A percentile compares a stretch with the other conserved stretches of the same genome.
Conservation (phyloP, 37 sponge, comb jelly and placozoan genomes). For the Geodia barretti region DNA sequence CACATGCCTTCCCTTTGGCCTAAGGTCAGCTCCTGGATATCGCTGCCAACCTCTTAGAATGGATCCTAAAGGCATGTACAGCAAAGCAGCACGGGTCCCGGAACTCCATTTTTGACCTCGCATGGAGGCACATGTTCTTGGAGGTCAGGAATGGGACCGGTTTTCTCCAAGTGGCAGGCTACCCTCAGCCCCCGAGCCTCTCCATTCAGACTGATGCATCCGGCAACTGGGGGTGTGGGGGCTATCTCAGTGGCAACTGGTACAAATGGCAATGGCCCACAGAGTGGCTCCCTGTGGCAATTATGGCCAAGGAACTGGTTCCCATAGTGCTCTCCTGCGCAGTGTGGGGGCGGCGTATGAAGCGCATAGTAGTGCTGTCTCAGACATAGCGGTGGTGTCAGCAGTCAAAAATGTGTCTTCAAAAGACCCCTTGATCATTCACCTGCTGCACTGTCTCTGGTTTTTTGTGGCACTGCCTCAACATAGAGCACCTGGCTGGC, state of each 20-base stretch:
- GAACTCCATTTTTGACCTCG: too few species aligned
- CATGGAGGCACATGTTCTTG: slow-evolving; percentile 24
- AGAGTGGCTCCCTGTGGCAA: not conserved
- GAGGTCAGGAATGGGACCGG: slow-evolving; percentile 21
- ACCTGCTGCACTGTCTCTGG: slow-evolving; percentile 13
- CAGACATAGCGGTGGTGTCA: slow-evolving; percentile 21
- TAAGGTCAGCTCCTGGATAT: slow-evolving; percentile 12
- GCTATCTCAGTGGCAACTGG: slow-evolving; percentile 10
- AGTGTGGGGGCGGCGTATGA: slow-evolving; percentile 20
- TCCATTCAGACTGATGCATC: slow-evolving; percentile 36
- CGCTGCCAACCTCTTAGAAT: slow-evolving; percentile 30
- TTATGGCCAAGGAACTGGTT: slow-evolving; percentile 38
- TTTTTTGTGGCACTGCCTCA: not conserved
- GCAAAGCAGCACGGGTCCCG: too few species aligned
- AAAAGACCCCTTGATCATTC: slow-evolving; percentile 15
- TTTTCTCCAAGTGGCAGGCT: not conserved
- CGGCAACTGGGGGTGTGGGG: slow-evolving; percentile 33
- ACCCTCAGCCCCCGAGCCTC: not conserved
- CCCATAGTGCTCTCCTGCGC: slow-evolving; percentile 14
- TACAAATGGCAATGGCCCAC: slow-evolving; percentile 15
- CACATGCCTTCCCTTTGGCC: slow-evolving; percentile 45
- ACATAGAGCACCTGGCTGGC: slow-evolving; percentile 10
- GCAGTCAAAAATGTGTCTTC: not conserved
- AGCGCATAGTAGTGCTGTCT: not conserved
- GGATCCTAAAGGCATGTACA: slow-evolving; percentile 25